Percentiles rank a stretch among this genome's conserved stretches.
These are phyloP conservation scores for Hydrotaea cyrtoneurina DNA, from an alignment of 2,888 invertebrate species.

Conservation along the genomic window DNA sequence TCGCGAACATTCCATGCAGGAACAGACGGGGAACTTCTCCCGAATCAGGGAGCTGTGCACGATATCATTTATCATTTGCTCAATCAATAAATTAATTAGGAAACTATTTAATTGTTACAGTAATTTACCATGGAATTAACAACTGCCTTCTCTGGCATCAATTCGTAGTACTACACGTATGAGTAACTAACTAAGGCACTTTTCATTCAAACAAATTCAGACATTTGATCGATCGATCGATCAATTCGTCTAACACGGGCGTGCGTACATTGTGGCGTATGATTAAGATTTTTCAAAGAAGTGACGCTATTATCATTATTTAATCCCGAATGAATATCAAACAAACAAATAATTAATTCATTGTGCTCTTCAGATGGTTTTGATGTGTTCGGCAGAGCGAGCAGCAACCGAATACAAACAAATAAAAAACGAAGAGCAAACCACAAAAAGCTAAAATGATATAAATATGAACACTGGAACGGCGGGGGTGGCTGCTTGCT, in stretches of 20 bases:
- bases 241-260: neutral
- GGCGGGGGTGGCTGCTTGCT: neutral
- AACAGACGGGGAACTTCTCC: too few relatives aligned
- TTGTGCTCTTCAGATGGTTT: too few relatives aligned
- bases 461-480: neutral
- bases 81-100: too few relatives aligned
- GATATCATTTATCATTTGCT: too few relatives aligned
- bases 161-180: neutral
- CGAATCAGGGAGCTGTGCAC: too few relatives aligned
- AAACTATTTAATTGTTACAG: too few relatives aligned
- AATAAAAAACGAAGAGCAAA: neutral
- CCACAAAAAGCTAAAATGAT: neutral
- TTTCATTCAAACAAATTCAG: neutral
- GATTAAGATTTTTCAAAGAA: conserved; percentile 35
- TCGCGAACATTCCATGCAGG: too few relatives aligned
- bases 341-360: too few relatives aligned
- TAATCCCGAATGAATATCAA: neutral
- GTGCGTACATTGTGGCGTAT: conserved; percentile 36
- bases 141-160: conserved; percentile 1
- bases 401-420: neutral
- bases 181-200: neutral
- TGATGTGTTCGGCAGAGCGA: neutral
- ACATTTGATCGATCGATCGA: neutral
- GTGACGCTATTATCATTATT: neutral
- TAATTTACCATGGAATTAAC: too few relatives aligned